A percentile compares a stretch with the other conserved stretches of the same genome.
These are phyloP conservation scores for Sebastes cheni DNA, from an alignment of 2,797 vertebrate species.

Conservation along the genomic window DNA sequence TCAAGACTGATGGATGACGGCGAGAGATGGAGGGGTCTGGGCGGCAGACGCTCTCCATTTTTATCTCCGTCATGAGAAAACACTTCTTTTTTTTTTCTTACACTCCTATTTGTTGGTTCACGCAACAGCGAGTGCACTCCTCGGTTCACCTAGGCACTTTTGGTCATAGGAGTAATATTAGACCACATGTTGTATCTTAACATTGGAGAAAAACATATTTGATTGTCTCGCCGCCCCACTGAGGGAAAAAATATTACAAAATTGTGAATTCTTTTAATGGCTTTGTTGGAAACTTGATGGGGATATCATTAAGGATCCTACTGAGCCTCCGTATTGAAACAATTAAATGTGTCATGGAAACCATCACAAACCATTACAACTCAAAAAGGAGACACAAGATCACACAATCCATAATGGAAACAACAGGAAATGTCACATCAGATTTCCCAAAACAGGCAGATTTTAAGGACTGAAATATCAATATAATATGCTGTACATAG, in stretches of 20 bases:
- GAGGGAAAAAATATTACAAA: background rate
- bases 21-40: constrained; percentile 20
- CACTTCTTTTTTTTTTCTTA: constrained; percentile 13
- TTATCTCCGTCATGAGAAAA: constrained; percentile 37
- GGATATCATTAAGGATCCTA: background rate
- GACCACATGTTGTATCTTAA: background rate
- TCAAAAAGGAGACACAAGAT: background rate
- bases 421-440: too few species aligned
- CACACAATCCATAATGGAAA: background rate
- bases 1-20: constrained; percentile 58
- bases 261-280: background rate
- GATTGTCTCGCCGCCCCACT: background rate
- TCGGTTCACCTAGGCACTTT: background rate
- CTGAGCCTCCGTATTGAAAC: constrained; percentile 1
- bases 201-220: background rate
- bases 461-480: too few species aligned
- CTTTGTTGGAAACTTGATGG: background rate
- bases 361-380: background rate
- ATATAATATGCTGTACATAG: background rate
- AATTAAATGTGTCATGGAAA: constrained; percentile 8
- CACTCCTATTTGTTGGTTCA: constrained; percentile 39
- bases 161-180: background rate
- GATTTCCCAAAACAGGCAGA: too few species aligned
- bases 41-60: constrained; percentile 39
- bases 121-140: background rate